Conservation (phyloP, 2,888 invertebrate genomes). For the Cerastis leucographa region DNA sequence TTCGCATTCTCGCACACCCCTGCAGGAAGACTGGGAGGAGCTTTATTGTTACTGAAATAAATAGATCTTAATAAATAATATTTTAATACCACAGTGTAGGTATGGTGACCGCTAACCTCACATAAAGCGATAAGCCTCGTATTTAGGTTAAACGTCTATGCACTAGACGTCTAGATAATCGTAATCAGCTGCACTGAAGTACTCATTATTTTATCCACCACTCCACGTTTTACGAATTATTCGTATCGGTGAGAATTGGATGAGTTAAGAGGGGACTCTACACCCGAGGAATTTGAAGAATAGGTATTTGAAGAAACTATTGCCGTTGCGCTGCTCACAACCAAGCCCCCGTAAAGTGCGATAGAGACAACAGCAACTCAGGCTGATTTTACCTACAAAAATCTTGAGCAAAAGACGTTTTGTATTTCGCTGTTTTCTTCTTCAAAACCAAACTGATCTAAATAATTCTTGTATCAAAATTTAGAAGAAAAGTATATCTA, state of each 20-base stretch:
- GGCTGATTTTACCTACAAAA: too few species aligned
- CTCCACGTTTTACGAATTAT: slow-evolving; percentile 11
- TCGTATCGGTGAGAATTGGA: not conserved
- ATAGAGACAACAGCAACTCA: too few species aligned
- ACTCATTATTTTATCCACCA: slow-evolving; percentile 9
- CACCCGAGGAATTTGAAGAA: too few species aligned
- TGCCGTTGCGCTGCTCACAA: too few species aligned
- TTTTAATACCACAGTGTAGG: slow-evolving; percentile 5
- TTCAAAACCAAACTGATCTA: too few species aligned
- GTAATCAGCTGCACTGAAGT: slow-evolving; percentile 23
- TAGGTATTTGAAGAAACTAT: too few species aligned
- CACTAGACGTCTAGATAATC: slow-evolving; percentile 45
- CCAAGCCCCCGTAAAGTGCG: too few species aligned
- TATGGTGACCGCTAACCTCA: slow-evolving; percentile 23
- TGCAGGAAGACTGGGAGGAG: not conserved
- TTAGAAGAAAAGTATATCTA: too few species aligned
- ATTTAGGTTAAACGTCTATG: slow-evolving; percentile 35
- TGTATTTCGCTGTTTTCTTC: too few species aligned
- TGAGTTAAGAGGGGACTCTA: too few species aligned
- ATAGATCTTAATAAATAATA: not conserved
- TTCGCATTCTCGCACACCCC: not conserved
- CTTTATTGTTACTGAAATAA: not conserved
- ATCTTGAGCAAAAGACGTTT: too few species aligned
- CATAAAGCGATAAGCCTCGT: slow-evolving; percentile 21
- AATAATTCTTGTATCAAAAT: too few species aligned